Base-by-base conservation (phyloP, 2,797 vertebrate genomes). In the Pipistrellus nathusii region DNA sequence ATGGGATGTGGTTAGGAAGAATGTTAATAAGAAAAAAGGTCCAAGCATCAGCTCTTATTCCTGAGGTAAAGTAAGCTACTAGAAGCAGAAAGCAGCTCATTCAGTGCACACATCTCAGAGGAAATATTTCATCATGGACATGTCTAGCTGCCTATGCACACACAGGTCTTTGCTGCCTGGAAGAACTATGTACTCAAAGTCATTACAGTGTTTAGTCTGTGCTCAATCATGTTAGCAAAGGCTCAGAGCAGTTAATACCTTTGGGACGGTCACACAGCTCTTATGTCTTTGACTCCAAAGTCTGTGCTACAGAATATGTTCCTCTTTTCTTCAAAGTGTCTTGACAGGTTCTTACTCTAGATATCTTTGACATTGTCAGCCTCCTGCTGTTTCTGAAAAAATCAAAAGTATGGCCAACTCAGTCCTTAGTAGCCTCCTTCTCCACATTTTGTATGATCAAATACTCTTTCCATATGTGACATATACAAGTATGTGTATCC, bases 321-420 rank as follows among this genome's bases (percentile, higher is more conserved):
- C 30, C 9, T 35, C 21, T 55, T 62, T 32, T 5, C 55, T 53
- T 23, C 21, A 25, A 8, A 87, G 41, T 72, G 85, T 94, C 71
- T 72, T 71, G 23, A 27, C n/a, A 20, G 57, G 27, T 57, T 35
- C 23, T 66, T 89, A 30, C 12, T 83, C 32, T 66, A 68, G 32
- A 3, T 82, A 8, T 25, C 17, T 84, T 77, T 78, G 35, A 18
- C 78, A 76, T 53, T 73, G 82, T 8, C 18, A 77, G 59, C 7
- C 27, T 81, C 20, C 30, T 73, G 32, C 6, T 77, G 17, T 73
- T 71, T 86, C 44, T 55, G 27, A 95, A 93, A 64, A 92, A 84
- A 18, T 75, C 48, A 25, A 30, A 13, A 82, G 15, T 17, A 23
- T 17, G 30, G 6, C 41, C 57, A 41, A 76, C 9, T 46, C 23